Evolutionary conservation across 2,797 vertebrate species (phyloP), one percentile per base, ranked within the genome.

Genomic region (Babyrousa celebensis): DNA sequence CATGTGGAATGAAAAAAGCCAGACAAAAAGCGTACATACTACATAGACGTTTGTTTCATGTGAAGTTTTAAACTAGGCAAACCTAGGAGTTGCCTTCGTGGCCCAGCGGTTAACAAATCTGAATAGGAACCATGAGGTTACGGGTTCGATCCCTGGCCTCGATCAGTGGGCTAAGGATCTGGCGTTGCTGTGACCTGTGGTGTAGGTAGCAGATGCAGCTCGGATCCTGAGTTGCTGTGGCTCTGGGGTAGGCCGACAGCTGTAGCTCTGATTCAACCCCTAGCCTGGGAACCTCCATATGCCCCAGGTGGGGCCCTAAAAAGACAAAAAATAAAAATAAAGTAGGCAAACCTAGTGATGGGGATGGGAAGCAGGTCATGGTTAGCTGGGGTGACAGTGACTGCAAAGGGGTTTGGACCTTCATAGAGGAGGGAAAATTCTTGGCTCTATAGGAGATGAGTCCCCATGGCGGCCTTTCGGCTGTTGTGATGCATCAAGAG

Each of bases 61-160:
- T 5, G 14, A 93, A 86, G 18, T 91, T 94, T 29, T 93, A 52
- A 40, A 92, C 29, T 12, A 91, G 71, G 77, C 58, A 79, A 43
- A 68, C 54, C 27, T 5, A 48, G 9, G 43, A 48, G 43, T 48
- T 48, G 6, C 43, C 43, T 48, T 48, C 43, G 43, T 10, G 43
- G 43, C 43, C 9, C 43, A 48, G 43, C 6, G 43, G 43, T 10
- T 10, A 48, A 48, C 43, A 6, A 48, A 48, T 48, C 43, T 48
- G 36, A 36, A 36, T 36, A 48, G 6, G 6, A 48, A 7, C 43
- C 43, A 48, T 48, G 43, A 48, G 43, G 6, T 7, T 10, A 10
- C 43, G 43, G 43, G 43, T 48, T 48, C 43, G 43, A 48, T 48
- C 43, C 4, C 43, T 48, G 43, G 6, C 43, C 9, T 48, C 9